These are phyloP conservation scores for Fringilla coelebs DNA, from an alignment of 2,797 vertebrate genomes.

Conservation along the genomic window DNA sequence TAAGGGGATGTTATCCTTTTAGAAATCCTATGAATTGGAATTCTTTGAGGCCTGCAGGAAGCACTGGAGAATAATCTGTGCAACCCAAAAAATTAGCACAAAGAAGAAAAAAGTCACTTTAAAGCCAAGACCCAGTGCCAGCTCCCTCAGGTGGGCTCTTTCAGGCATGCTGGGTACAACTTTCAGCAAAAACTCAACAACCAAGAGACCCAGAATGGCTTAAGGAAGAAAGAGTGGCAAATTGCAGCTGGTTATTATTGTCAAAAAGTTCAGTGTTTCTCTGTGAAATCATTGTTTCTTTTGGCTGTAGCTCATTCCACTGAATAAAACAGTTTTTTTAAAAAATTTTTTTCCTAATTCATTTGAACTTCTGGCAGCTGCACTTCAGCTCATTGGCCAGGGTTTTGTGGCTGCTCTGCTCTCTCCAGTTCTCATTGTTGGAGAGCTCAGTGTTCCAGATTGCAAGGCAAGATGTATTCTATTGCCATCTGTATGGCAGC, in stretches of 20 bases:
- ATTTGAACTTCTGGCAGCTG: constrained; percentile 46
- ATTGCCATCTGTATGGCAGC: too few relatives aligned
- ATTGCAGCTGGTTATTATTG: background rate
- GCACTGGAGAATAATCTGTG: background rate
- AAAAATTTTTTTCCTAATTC: background rate
- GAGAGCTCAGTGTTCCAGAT: too few relatives aligned
- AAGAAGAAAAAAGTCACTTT: background rate
- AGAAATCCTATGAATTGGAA: background rate
- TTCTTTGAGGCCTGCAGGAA: background rate
- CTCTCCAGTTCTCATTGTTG: constrained; percentile 8
- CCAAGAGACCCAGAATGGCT: background rate
- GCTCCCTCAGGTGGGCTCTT: background rate
- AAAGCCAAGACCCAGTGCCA: background rate
- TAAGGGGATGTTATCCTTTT: background rate
- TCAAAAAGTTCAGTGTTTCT: background rate
- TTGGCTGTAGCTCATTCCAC: background rate
- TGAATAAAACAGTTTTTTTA: background rate
- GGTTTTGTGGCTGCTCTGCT: constrained; percentile 24
- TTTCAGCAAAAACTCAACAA: background rate
- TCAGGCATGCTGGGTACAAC: background rate
- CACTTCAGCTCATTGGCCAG: background rate
- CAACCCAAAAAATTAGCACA: background rate
- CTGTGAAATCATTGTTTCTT: constrained; percentile 26
- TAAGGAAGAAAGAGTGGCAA: background rate
- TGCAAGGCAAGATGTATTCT: too few relatives aligned